Evolutionary conservation across 2,797 vertebrate species (phyloP).

Genomic region (Pangasius djambal): DNA sequence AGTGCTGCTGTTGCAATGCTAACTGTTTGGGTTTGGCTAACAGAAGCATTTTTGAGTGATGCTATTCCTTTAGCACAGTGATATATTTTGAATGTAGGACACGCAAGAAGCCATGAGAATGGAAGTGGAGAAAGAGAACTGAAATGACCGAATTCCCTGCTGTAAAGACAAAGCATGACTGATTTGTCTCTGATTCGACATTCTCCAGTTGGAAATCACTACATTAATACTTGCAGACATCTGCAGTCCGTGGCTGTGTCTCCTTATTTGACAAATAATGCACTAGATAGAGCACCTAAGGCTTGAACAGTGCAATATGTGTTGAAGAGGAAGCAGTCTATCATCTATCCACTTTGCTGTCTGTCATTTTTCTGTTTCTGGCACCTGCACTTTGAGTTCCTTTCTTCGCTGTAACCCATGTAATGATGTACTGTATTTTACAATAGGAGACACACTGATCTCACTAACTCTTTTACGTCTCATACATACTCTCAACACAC

Average conservation of each 20-base stretch:
- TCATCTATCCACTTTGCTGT: background rate
- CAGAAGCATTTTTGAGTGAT: slow-evolving; percentile 2
- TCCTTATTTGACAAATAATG: slow-evolving; percentile 10
- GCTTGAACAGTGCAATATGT: slow-evolving; percentile 1
- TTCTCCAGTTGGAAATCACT: slow-evolving; percentile 24
- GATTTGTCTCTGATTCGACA: background rate
- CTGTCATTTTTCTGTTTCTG: slow-evolving; percentile 41
- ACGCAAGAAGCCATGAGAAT: background rate
- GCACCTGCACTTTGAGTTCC: slow-evolving; percentile 85
- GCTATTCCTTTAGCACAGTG: background rate
- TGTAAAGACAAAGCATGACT: slow-evolving; percentile 6
- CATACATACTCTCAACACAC: background rate
- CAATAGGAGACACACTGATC: background rate
- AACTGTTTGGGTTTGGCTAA: background rate
- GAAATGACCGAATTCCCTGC: slow-evolving; percentile 8
- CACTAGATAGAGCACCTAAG: background rate
- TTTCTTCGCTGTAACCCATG: slow-evolving; percentile 39
- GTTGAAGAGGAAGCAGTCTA: slow-evolving; percentile 8
- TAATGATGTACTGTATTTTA: slow-evolving; percentile 8
- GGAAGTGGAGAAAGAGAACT: background rate
- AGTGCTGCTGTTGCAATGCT: background rate
- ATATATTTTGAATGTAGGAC: slow-evolving; percentile 33
- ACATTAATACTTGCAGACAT: background rate
- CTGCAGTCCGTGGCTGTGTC: background rate
- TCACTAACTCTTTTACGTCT: background rate